These are phyloP conservation scores for Mya arenaria DNA, from an alignment of 1,140 invertebrate genomes.

Conservation along the genomic window DNA sequence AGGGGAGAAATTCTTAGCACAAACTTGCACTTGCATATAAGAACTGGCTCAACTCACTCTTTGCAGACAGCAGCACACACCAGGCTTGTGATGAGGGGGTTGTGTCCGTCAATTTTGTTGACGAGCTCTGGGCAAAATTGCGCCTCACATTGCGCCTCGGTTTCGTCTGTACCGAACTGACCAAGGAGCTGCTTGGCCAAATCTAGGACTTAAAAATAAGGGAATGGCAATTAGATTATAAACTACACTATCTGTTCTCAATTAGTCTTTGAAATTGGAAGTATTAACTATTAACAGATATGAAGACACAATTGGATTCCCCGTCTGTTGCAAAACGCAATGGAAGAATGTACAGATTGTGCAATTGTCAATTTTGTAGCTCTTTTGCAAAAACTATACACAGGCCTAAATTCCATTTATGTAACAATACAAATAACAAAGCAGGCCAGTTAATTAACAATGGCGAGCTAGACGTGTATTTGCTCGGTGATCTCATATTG, in stretches of 20 bases:
- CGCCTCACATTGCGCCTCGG: constrained; percentile 13
- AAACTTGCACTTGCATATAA: too few relatives aligned
- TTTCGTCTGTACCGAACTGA: constrained; percentile 27
- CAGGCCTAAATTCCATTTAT: too few relatives aligned
- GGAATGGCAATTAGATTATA: too few relatives aligned
- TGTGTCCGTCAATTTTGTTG: not conserved
- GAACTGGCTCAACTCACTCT: too few relatives aligned
- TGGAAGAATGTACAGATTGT: too few relatives aligned
- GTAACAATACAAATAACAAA: not conserved
- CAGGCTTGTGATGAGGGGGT: constrained; percentile 4
- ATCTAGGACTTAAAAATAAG: constrained; percentile 5
- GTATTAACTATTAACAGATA: not conserved
- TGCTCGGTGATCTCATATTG: too few relatives aligned
- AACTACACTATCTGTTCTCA: too few relatives aligned
- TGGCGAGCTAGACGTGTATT: too few relatives aligned
- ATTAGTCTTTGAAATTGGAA: not conserved
- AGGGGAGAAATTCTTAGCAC: too few relatives aligned
- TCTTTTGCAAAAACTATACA: too few relatives aligned
- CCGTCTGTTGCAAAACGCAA: not conserved
- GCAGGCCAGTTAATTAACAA: too few relatives aligned
- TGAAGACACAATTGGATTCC: not conserved
- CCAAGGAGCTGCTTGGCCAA: constrained; percentile 2
- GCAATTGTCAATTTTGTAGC: too few relatives aligned
- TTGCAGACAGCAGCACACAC: constrained; percentile 14
- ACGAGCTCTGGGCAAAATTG: not conserved